Percentiles rank a stretch among this genome's conserved stretches.
phyloP scores from a whole-genome alignment of 2,113 vertebrate genomes.

The Pongo pygmaeus region DNA sequence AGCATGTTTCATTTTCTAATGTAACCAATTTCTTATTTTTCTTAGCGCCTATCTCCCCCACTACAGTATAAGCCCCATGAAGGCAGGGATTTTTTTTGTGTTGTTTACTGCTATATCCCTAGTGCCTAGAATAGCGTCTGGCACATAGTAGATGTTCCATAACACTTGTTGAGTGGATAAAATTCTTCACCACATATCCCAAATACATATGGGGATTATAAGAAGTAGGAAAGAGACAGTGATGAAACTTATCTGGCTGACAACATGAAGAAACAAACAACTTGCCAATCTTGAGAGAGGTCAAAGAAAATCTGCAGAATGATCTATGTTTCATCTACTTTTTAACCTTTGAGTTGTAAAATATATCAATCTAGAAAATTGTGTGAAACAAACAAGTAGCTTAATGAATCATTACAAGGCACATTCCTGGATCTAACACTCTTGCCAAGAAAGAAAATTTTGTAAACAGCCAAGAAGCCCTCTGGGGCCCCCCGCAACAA shows the following conservation, averaged over 20 bases:
- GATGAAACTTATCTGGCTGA: background rate
- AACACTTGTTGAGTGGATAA: background rate
- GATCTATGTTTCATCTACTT: background rate
- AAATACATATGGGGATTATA: background rate
- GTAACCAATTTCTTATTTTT: background rate
- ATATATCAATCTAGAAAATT: background rate
- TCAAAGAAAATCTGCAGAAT: background rate
- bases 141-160: background rate
- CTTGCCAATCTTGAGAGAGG: background rate
- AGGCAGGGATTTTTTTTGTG: background rate
- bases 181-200: background rate
- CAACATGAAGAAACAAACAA: background rate
- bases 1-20: background rate
- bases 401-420: background rate
- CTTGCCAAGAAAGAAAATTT: background rate
- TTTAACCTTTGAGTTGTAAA: background rate
- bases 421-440: background rate
- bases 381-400: background rate
- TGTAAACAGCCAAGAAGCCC: background rate
- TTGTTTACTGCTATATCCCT: background rate
- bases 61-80: background rate
- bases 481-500: accelerated
- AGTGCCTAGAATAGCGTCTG: background rate
- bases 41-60: background rate
- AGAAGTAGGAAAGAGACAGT: background rate